Evolutionary conservation across 2,113 vertebrate species (phyloP).

Genomic region (Dinomys branickii): DNA sequence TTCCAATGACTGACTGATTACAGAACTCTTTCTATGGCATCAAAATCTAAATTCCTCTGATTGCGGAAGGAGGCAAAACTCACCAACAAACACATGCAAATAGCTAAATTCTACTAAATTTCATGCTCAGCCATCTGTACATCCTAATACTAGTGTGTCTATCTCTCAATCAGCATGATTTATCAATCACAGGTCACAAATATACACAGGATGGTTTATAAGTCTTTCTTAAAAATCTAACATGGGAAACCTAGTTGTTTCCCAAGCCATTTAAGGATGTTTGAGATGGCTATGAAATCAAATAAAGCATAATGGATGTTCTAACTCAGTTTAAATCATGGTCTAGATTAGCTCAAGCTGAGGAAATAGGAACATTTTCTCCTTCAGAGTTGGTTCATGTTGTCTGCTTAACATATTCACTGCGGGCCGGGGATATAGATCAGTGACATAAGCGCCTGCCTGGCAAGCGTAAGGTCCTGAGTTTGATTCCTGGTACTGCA

Average conservation of each 20-base stretch:
- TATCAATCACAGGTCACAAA: not conserved
- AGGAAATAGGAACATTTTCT: not conserved
- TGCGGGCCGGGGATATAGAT: too few species aligned
- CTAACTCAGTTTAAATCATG: not conserved
- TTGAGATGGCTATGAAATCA: not conserved
- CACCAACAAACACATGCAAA: not conserved
- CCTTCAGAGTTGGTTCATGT: not conserved
- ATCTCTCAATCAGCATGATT: not conserved
- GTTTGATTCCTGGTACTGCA: too few species aligned
- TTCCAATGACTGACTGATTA: not conserved
- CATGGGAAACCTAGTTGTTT: not conserved
- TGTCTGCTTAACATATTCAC: not conserved
- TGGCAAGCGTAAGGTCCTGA: too few species aligned
- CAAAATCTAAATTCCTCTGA: not conserved
- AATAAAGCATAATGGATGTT: not conserved
- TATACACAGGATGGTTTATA: not conserved
- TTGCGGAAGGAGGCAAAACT: not conserved
- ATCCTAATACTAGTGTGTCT: not conserved
- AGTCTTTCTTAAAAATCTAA: not conserved
- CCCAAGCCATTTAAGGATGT: not conserved
- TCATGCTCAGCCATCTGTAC: accelerated
- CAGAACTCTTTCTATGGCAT: not conserved
- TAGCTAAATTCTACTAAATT: not conserved
- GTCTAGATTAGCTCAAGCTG: not conserved
- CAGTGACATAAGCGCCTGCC: too few species aligned